These are phyloP conservation scores for Neolamprologus tretocephalus DNA, from an alignment of 2,113 vertebrate genomes.

Conservation along the genomic window DNA sequence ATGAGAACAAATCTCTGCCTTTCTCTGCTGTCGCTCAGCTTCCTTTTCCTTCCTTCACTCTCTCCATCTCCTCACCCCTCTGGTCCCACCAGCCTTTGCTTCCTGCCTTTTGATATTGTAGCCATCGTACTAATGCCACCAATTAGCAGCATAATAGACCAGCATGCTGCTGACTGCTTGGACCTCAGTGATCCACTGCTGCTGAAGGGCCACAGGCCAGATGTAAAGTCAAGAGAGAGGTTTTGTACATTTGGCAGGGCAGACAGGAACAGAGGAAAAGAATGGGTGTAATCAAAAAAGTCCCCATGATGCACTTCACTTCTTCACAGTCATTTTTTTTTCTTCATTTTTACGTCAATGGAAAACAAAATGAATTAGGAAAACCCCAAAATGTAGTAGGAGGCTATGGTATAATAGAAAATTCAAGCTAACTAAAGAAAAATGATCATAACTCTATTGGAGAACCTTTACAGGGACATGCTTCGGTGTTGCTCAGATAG, in stretches of 20 bases:
- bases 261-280: neutral
- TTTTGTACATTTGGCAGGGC: neutral
- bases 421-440: neutral
- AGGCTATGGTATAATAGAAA: neutral
- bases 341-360: neutral
- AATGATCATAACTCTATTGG: neutral
- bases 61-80: slow-evolving; percentile 26
- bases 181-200: slow-evolving; percentile 33
- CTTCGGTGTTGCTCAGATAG: neutral
- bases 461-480: neutral
- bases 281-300: neutral
- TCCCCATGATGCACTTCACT: neutral
- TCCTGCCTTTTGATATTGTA: slow-evolving; percentile 64
- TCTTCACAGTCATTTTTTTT: neutral
- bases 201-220: neutral
- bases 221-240: neutral
- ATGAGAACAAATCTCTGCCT: slow-evolving; percentile 49
- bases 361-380: neutral
- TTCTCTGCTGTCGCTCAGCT: slow-evolving; percentile 20
- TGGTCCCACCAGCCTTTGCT: slow-evolving; percentile 24
- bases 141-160: slow-evolving; percentile 66
- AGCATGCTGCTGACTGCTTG: slow-evolving; percentile 41
- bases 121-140: slow-evolving; percentile 60
- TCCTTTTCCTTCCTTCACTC: slow-evolving; percentile 16
- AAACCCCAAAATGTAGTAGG: neutral